Base-by-base conservation (phyloP, 2,797 vertebrate genomes). In the Ptychobarbus kaznakovi region DNA sequence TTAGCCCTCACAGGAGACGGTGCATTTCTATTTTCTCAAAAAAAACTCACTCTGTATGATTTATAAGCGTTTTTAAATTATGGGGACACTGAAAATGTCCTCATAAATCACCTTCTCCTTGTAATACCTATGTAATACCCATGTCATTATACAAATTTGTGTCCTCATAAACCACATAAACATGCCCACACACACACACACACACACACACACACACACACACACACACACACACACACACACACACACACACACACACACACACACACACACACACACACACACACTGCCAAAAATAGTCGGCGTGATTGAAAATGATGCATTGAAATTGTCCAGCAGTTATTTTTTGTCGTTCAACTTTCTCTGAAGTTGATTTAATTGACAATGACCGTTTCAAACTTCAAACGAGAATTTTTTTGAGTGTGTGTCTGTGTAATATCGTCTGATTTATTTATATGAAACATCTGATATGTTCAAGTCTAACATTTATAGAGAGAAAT, bases 351-450 rank as follows among this genome's bases (percentile, higher is more conserved):
- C 58, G 18, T 65, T 49, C 56, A 75, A 75, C 70, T 65, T 65
- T 51, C 72, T 61, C 49, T 75, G 44, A 83, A 83, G 81, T 75
- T 66, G 25, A 83, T 75, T 65, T 49, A 75, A 83, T 75, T 83
- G 81, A 83, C 70, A 66, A 51, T 38, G 56, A 66, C 51, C 22
- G 32, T 18, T 22, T 66, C 3, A 61, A 83, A 66, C 81, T 75
- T 83, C 81, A 75, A 83, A 75, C 25, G 44, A 49, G 42, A 16
- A 9, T n/a, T 68, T 22, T 22, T 42, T 9, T 1, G 40, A 3
- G 7, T 35, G 69, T 49, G 53, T 49, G 68, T 46, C 9, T 61
- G 51, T 82, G n/a, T 73, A 22, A 51, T 51, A 40, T 65, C 9
- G 6, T 16, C 58, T 28, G 58, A 28, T 76, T 51, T 73, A 61